phyloP scores from a whole-genome alignment of 2,797 vertebrate genomes.

The Kryptopterus vitreolus region DNA sequence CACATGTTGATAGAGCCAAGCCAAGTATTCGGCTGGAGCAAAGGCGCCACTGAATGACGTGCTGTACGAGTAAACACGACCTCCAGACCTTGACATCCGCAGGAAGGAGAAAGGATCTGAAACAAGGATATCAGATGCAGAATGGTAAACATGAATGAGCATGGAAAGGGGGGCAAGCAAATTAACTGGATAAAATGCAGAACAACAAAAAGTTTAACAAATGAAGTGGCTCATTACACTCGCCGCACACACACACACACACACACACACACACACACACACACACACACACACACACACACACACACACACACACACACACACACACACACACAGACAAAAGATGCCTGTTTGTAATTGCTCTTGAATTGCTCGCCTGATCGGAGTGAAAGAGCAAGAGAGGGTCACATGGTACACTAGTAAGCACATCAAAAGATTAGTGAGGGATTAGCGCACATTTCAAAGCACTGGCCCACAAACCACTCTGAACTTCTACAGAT shows the following conservation, averaged over 20 bases:
- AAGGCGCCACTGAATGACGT: constrained; percentile 38
- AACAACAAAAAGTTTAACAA: constrained; percentile 4
- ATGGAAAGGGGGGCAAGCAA: constrained; percentile 16
- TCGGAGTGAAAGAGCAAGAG: constrained; percentile 15
- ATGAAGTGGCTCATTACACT: neutral
- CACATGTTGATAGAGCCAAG: constrained; percentile 39
- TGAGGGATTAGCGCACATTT: constrained; percentile 44
- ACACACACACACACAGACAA: constrained; percentile 16
- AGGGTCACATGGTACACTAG: constrained; percentile 39
- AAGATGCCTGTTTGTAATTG: neutral
- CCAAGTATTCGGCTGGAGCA: constrained; percentile 29
- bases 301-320: neutral
- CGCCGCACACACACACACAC: neutral
- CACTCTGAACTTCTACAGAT: constrained; percentile 41
- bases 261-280: constrained; percentile 18
- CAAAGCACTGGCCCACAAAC: constrained; percentile 30
- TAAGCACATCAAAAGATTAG: constrained; percentile 45
- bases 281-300: constrained; percentile 1
- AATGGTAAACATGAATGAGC: constrained; percentile 46
- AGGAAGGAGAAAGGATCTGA: constrained; percentile 48
- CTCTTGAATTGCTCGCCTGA: constrained; percentile 4
- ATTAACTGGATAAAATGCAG: constrained; percentile 16
- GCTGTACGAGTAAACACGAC: constrained; percentile 46
- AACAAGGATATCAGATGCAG: constrained; percentile 44
- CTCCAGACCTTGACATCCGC: constrained; percentile 53